Evolutionary conservation across 92 coral and sea anemone species (phyloP), one percentile per base, ranked within the genome.

Genomic region (Parazoanthus atlanticus): DNA sequence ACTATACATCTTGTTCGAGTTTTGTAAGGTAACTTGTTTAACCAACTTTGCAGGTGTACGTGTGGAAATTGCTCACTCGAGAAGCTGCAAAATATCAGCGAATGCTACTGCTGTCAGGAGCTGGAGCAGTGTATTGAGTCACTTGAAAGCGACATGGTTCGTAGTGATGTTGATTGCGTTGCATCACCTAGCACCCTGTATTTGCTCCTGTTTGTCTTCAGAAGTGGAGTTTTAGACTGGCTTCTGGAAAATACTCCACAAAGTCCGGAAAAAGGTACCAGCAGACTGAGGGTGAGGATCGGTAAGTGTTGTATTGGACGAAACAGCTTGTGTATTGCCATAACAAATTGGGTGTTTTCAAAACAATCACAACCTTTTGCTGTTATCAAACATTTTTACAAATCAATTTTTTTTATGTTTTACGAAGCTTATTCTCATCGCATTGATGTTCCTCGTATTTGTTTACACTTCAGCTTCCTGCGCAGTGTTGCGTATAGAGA

Each of bases 21-120:
- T 80, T 46, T 38, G 43, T 34, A 80, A 46, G 23, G 0, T 21
- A 64, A 80, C 69, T n/a, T 47, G 33, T 67, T 47, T 9, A 3
- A 25, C 10, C 77, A 74, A 25, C 21, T 40, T 36, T 78, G 70
- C 28, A 91, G 93, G 93, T 91, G 93, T 74, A 84, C 67, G 32
- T 91, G 93, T 54, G 89, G 86, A 88, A 91, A 84, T 1, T 91
- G 91, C 38, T 74, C 54, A 38, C 85, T 54, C 13, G 73, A 65
- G 12, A 52, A 69, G 15, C 23, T 90, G 67, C 90, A 82, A 83
- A 91, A 91, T 81, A 75, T 84, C 75, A 87, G 88, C 28, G 91
- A 91, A 79, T 91, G 93, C 74, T 91, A 91, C 72, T 88, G 93
- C 79, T 91, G 91, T 77, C 54, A 30, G 30, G 90, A 91, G 81